These are phyloP conservation scores for Xylocopa sonorina DNA, from an alignment of 1,140 invertebrate genomes.

Conservation along the genomic window DNA sequence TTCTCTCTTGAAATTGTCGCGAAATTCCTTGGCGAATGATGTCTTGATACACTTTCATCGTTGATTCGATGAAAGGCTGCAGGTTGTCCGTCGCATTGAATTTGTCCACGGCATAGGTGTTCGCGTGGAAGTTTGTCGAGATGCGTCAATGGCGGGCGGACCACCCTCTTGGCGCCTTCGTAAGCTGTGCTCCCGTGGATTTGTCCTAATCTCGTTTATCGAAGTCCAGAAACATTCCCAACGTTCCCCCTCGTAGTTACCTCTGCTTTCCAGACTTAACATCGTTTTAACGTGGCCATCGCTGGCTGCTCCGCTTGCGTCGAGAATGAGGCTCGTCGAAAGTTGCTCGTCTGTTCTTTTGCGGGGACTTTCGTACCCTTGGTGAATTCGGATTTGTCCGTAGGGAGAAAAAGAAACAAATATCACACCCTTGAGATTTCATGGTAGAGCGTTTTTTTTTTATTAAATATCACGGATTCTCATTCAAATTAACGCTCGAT, in stretches of 20 bases:
- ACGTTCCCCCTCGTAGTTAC: conserved; percentile 18
- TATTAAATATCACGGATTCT: no score
- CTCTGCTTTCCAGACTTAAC: not conserved
- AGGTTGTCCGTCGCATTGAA: conserved; percentile 23
- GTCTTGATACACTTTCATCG: not conserved
- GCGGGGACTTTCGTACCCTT: not conserved
- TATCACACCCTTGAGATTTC: no score
- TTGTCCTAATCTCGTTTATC: conserved; percentile 42
- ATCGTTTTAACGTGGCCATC: conserved; percentile 20
- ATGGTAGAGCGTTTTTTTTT: no score
- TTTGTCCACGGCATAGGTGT: conserved; percentile 9
- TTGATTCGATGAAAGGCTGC: not conserved
- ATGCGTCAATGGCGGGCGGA: not conserved
- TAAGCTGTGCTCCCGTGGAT: conserved; percentile 30
- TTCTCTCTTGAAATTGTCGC: not conserved
- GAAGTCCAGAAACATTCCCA: conserved; percentile 36
- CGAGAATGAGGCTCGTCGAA: not conserved
- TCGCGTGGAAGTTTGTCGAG: not conserved
- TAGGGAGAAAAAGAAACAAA: no score
- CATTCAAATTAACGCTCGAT: no score
- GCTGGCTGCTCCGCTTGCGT: not conserved
- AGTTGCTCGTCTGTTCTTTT: not conserved
- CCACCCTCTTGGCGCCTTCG: not conserved
- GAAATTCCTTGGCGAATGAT: not conserved
- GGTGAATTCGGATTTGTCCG: not conserved